Evolutionary conservation across 2,888 invertebrate species (phyloP), one percentile per base, ranked within the genome.

Genomic region (Campoletis raptor): DNA sequence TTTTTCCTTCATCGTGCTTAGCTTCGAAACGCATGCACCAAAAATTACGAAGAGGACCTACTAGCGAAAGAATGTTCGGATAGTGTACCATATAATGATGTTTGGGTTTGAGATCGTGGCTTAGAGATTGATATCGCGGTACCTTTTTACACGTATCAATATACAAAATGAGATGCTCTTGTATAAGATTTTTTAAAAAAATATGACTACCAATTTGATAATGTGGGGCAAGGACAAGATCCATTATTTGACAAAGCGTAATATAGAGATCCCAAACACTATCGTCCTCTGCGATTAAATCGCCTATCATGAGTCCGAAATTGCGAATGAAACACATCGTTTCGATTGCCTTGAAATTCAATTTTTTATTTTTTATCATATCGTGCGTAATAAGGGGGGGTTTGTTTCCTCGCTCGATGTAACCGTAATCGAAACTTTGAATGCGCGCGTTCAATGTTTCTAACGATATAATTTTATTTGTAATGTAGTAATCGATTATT

Each of bases 341-440:
- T 81, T 88, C 87, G 15, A 73, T 83, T 57, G 85, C 88, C 37
- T 87, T 81, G 52, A 85, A 85, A 81, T 86, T 85, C 0, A 87
- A 10, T 36, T 76, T 81, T 69, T 85, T 85, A 24, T 74, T 86
- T 66, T 18, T 77, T 12, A 89, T 52, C 57, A 87, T 72, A n/a
- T 85, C 64, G 24, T 70, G 18, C 8, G 72, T 69, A 30, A 89
- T 86, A 10, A 61, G n/a, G 45, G 86, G 86, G 12, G 88, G 87
- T 79, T 73, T 74, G 78, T 79, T 88, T 37, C 85, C 74, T 21
- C 80, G 54, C 61, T 86, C 79, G 64, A 74, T 36, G 18, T 86
- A 69, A 30, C 72, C 78, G 76, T 81, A 88, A 72, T 81, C 30
- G 45, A 87, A 83, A 67, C 57, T 81, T 74, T 82, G 45, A 42